Percentiles rank a stretch among this genome's conserved stretches.
phyloP scores from a whole-genome alignment of 2,797 vertebrate species.

The Pseudochirops cupreus region DNA sequence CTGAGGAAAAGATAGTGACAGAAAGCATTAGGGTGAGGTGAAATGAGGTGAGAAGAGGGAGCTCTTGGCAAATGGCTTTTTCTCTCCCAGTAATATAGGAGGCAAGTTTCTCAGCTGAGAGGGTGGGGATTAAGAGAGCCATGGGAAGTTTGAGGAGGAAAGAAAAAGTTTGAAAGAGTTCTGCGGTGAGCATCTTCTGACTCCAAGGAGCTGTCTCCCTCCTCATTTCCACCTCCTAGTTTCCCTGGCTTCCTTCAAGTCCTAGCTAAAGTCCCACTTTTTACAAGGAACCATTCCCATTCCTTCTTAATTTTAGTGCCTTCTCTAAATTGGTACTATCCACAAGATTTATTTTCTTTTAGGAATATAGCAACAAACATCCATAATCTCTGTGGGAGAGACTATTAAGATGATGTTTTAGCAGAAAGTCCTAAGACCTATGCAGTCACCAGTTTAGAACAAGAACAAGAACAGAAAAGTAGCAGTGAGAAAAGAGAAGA shows the following conservation, averaged over 20 bases:
- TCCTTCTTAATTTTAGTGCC: not conserved
- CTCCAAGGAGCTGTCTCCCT: not conserved
- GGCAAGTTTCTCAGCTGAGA: not conserved
- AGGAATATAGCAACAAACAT: not conserved
- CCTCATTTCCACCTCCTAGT: not conserved
- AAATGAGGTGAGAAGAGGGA: not conserved
- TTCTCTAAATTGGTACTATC: not conserved
- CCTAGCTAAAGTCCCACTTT: not conserved
- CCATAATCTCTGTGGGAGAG: not conserved
- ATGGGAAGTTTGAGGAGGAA: not conserved
- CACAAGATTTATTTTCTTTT: not conserved
- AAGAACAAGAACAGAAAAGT: not conserved
- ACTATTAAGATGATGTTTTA: not conserved
- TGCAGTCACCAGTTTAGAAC: not conserved
- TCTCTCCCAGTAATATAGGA: no score
- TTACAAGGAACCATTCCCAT: not conserved
- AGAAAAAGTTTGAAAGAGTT: not conserved
- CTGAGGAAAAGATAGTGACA: not conserved
- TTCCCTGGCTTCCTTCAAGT: not conserved
- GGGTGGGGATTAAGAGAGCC: not conserved
- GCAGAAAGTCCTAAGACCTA: not conserved
- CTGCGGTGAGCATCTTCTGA: not conserved
- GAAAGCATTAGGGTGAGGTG: not conserved
- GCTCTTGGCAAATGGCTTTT: not conserved
- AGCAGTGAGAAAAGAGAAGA: not conserved